phyloP scores from a whole-genome alignment of 2,888 invertebrate genomes.

The Chaetoderma sp. region DNA sequence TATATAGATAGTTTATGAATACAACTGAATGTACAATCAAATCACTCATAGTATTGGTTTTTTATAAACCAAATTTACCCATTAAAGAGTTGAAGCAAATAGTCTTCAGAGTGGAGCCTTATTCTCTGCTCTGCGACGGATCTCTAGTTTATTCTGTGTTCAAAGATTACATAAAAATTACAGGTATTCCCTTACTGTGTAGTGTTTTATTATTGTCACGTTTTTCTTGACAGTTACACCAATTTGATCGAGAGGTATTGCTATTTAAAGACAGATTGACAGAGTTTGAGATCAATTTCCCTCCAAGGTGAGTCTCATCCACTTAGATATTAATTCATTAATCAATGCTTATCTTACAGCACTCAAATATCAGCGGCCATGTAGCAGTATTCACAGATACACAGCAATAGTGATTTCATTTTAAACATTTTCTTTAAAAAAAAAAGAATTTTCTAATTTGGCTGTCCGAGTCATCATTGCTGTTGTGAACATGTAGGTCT shows the following conservation, averaged over 20 bases:
- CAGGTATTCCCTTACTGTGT: neutral
- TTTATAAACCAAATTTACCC: no score
- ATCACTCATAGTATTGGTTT: no score
- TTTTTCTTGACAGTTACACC: constrained; percentile 77
- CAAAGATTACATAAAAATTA: neutral
- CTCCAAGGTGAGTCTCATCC: constrained; percentile 76
- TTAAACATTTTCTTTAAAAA: no score
- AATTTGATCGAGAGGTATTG: constrained; percentile 87
- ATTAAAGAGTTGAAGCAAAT: no score
- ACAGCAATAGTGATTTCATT: no score
- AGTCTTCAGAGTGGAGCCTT: no score
- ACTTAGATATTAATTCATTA: neutral
- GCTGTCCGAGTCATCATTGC: no score
- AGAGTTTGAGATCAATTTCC: constrained; percentile 91
- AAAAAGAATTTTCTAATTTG: no score
- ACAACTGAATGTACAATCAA: no score
- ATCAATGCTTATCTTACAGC: neutral
- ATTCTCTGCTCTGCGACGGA: neutral
- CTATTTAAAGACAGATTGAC: constrained; percentile 83
- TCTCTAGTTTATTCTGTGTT: neutral
- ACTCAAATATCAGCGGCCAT: neutral
- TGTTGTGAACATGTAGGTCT: neutral
- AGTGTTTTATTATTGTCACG: neutral
- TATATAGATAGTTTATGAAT: no score
- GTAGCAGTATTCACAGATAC: neutral